A percentile compares a stretch with the other conserved stretches of the same genome.
Conservation (phyloP, 1,140 invertebrate genomes). For the Drosophila sturtevanti region DNA sequence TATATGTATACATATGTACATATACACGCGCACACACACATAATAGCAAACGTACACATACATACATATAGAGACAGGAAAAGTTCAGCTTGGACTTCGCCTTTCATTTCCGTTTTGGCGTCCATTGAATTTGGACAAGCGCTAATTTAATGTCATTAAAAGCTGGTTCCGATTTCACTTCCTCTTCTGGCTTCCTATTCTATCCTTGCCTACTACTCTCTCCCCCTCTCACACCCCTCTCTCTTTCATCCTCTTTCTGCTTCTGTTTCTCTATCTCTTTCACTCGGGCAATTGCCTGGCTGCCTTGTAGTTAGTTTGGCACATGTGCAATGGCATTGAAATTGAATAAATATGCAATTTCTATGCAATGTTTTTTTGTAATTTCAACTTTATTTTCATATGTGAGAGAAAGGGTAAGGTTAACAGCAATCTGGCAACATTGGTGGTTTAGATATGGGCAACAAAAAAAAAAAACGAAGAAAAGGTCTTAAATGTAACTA, state of each 20-base stretch:
- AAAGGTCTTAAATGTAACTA: neutral
- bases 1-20: neutral
- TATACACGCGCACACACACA: neutral
- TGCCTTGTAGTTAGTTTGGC: slow-evolving; percentile 50
- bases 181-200: slow-evolving; percentile 1
- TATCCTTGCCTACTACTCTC: too few relatives aligned
- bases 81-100: slow-evolving; percentile 30
- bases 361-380: slow-evolving; percentile 72
- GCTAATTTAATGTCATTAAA: slow-evolving; percentile 72
- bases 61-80: neutral
- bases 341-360: slow-evolving; percentile 72
- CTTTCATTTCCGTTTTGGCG: slow-evolving; percentile 50
- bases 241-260: neutral
- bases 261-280: neutral
- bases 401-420: slow-evolving; percentile 33
- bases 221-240: neutral
- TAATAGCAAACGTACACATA: slow-evolving; percentile 18
- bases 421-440: neutral
- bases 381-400: slow-evolving; percentile 78
- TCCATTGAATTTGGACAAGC: slow-evolving; percentile 54
- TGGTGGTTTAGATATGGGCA: slow-evolving; percentile 16
- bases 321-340: slow-evolving; percentile 52
- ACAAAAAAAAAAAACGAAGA: slow-evolving; percentile 10
- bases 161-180: slow-evolving; percentile 47
- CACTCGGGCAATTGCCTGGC: slow-evolving; percentile 12